Conservation (phyloP, 2,797 vertebrate genomes). For the Alauda arvensis region DNA sequence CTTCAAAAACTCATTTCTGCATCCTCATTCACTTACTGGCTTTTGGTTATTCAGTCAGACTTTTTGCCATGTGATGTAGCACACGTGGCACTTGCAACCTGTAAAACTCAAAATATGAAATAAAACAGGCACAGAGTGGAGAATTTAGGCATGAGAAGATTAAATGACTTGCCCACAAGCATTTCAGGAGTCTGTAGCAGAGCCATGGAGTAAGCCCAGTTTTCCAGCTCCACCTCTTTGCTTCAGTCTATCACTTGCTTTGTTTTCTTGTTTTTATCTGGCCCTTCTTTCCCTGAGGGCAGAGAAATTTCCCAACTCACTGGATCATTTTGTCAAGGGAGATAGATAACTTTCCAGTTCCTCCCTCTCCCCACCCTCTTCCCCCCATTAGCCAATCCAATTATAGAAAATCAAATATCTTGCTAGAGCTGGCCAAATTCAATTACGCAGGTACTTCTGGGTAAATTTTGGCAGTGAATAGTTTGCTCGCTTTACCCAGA, state of each 20-base stretch:
- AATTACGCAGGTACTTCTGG: conserved; percentile 66
- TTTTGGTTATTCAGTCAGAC: neutral
- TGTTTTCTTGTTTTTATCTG: conserved; percentile 42
- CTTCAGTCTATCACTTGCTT: conserved; percentile 37
- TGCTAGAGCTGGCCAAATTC: conserved; percentile 57
- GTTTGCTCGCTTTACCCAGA: conserved; percentile 46
- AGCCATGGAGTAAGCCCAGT: neutral
- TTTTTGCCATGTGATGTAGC: neutral
- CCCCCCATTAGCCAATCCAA: conserved; percentile 62
- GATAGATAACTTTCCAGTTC: conserved; percentile 46
- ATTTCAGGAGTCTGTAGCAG: neutral
- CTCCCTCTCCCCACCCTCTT: conserved; percentile 32
- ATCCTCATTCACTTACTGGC: neutral
- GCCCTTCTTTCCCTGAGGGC: conserved; percentile 2
- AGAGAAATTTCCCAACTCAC: conserved; percentile 38
- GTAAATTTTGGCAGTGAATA: conserved; percentile 62
- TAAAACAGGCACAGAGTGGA: neutral
- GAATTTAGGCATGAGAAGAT: neutral
- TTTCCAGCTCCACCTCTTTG: neutral
- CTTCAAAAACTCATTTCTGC: neutral
- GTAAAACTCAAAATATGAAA: neutral
- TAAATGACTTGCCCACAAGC: conserved; percentile 1
- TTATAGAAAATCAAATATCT: conserved; percentile 69
- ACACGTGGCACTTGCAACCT: neutral
- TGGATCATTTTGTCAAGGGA: conserved; percentile 54